phyloP scores from a whole-genome alignment of 1,140 invertebrate genomes.

The Melanaphis sacchari region DNA sequence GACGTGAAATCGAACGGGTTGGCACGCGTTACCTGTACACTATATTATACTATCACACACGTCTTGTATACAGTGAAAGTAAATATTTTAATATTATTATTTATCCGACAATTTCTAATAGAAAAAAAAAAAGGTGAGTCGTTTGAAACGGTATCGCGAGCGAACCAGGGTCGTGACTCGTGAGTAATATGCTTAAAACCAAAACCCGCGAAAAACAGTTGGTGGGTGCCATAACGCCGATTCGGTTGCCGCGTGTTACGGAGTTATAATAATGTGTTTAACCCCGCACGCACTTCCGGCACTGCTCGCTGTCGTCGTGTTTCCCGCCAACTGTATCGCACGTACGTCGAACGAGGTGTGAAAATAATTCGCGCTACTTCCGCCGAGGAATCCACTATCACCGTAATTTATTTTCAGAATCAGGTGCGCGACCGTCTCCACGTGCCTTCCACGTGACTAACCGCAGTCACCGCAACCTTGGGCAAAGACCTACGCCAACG shows the following conservation, averaged over 20 bases:
- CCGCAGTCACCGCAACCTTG: conserved; percentile 41
- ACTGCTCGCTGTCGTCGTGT: not conserved
- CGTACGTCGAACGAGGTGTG: not conserved
- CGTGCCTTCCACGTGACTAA: conserved; percentile 51
- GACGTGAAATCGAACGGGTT: not conserved
- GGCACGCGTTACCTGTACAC: not conserved
- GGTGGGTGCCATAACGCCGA: too few relatives aligned
- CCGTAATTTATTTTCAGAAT: not conserved
- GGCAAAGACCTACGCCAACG: conserved; percentile 54
- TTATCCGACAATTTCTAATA: not conserved
- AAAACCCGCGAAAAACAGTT: not conserved
- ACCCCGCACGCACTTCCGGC: not conserved
- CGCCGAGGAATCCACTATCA: not conserved
- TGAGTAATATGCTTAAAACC: not conserved
- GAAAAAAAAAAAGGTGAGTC: not conserved
- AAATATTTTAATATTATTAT: not conserved
- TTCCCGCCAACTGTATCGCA: not conserved
- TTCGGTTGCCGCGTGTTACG: not conserved
- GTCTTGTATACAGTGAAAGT: not conserved
- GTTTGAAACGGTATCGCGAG: not conserved
- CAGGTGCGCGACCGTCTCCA: conserved; percentile 8
- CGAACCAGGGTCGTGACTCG: not conserved
- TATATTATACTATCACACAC: not conserved
- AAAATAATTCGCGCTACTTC: not conserved
- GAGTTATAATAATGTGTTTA: not conserved